Evolutionary conservation across 2,113 vertebrate genomes (phyloP), one percentile per base, ranked within the genome.

Genomic region (Capreolus pygargus): DNA sequence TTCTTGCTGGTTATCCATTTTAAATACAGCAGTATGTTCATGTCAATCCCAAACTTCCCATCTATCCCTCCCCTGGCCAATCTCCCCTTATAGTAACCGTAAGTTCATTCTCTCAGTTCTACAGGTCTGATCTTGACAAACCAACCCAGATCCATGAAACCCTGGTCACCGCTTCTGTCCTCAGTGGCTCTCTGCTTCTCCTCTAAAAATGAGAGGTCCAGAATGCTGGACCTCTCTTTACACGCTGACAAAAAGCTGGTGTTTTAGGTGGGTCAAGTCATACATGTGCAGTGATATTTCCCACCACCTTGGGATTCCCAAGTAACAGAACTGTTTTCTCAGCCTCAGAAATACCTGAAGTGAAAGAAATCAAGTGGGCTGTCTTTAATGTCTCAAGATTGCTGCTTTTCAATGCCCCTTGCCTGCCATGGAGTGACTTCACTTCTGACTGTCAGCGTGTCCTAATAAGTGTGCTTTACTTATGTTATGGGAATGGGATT

Each of bases 381-480:
- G 0, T 28, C 3, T n/a, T 57, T 84, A 78, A 30, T 27, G 50
- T 50, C 58, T 76, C 17, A 3, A 61, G 93, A 61, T 45, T 21
- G 10, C 50, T 2, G 1, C 27, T 84, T 97, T 96, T 83, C 28
- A 61, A 88, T 0, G 7, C n/a, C 23, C 55, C 95, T 83, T 60
- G 33, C 61, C 19, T 64, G 5, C 54, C 50, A 47, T 16, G 43
- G 15, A 92, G 92, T 90, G 81, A 84, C 43, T 82, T 88, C 61
- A 25, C 33, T 15, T 17, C 11, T 43, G 43, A 45, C 13, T 14
- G 60, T 13, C 7, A 78, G 17, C 55, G 5, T 39, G 23, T 82
- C 43, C 39, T 60, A 86, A 52, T 12, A 92, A 57, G 52, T 9
- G 58, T 64, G 30, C 78, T 97, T 92, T 81, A 19, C 30, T 79